phyloP scores from a whole-genome alignment of 2,888 invertebrate species.

The Meloe dianella region DNA sequence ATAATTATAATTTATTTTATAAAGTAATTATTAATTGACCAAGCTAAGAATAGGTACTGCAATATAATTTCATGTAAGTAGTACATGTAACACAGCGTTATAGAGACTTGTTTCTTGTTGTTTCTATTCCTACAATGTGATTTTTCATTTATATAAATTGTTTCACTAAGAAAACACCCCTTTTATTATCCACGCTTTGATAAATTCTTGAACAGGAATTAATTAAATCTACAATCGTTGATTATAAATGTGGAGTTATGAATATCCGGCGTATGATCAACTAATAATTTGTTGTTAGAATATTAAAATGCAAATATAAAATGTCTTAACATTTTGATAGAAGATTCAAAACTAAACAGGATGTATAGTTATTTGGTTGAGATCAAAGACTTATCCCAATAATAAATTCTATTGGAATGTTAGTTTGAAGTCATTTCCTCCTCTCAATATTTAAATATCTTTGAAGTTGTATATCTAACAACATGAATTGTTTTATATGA shows the following conservation, averaged over 20 bases:
- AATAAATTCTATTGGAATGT: constrained; percentile 7
- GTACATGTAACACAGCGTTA: background rate
- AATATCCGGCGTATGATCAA: constrained; percentile 5
- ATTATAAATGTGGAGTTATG: background rate
- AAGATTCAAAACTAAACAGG: background rate
- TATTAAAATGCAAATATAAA: background rate
- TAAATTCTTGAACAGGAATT: background rate
- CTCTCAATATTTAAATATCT: background rate
- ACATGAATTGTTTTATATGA: too few relatives aligned
- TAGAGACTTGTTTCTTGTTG: background rate
- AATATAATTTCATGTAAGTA: constrained; percentile 2
- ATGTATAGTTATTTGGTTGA: background rate
- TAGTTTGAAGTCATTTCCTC: background rate
- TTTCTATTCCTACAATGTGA: background rate
- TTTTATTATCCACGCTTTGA: background rate
- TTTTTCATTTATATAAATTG: background rate
- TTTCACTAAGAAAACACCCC: background rate
- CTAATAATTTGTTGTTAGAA: constrained; percentile 5
- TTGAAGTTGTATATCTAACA: background rate
- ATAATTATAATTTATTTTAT: background rate
- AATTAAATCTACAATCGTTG: background rate
- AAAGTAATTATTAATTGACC: background rate
- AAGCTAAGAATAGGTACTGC: background rate
- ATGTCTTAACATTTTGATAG: background rate
- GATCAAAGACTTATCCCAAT: constrained; percentile 5